These are phyloP conservation scores for Sisyra nigra DNA, from an alignment of 2,888 invertebrate genomes.

Conservation along the genomic window DNA sequence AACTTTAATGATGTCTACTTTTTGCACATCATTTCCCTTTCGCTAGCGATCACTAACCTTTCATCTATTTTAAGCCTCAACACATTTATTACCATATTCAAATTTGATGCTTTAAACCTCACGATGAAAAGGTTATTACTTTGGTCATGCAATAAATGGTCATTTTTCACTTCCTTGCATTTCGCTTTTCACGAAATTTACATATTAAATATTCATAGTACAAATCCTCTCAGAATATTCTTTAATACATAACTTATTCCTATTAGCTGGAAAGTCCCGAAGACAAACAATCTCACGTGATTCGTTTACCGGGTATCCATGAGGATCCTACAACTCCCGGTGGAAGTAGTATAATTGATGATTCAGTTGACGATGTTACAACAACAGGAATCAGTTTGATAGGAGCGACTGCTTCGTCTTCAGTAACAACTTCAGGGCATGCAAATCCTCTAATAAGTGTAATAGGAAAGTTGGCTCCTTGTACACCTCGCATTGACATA, in stretches of 20 bases:
- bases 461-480: constrained; percentile 33
- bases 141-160: too few species aligned
- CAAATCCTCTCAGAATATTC: not conserved
- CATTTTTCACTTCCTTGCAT: too few species aligned
- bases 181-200: not conserved
- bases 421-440: constrained; percentile 17
- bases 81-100: too few species aligned
- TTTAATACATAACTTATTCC: not conserved
- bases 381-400: constrained; percentile 23
- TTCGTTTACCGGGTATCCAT: constrained; percentile 37
- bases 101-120: too few species aligned
- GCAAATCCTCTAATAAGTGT: constrained; percentile 17
- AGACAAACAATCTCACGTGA: constrained; percentile 24
- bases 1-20: constrained; percentile 6
- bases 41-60: too few species aligned
- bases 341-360: constrained; percentile 7
- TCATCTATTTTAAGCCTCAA: too few species aligned
- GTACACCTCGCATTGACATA: constrained; percentile 75
- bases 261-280: constrained; percentile 41
- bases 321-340: constrained; percentile 27
- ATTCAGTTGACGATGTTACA: constrained; percentile 8
- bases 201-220: not conserved
- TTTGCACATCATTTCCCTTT: too few species aligned
- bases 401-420: constrained; percentile 15
- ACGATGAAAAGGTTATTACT: too few species aligned